Evolutionary conservation across 1,140 invertebrate species (phyloP).

Genomic region (Atta colombica): DNA sequence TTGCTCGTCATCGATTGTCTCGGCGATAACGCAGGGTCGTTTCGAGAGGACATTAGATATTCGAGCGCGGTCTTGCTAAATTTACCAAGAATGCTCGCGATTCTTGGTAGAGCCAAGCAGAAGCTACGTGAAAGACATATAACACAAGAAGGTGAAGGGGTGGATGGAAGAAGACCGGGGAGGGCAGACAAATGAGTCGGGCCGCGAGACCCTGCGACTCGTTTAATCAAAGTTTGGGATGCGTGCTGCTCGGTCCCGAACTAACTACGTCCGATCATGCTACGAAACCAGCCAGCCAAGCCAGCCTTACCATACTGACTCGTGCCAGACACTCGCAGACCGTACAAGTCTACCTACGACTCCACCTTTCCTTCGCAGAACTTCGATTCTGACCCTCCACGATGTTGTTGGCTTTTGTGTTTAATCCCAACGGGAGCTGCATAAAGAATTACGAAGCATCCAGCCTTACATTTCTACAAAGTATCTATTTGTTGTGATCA

Average conservation of each 20-base stretch:
- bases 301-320: constrained; percentile 54
- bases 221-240: constrained; percentile 85
- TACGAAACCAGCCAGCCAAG: constrained; percentile 71
- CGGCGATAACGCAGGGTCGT: constrained; percentile 15
- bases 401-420: constrained; percentile 29
- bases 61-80: constrained; percentile 35
- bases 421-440: neutral
- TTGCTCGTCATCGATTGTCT: constrained; percentile 15
- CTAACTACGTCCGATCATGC: constrained; percentile 84
- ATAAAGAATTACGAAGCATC: neutral
- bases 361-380: constrained; percentile 45
- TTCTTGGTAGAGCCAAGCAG: constrained; percentile 70
- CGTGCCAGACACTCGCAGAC: constrained; percentile 44
- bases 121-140: constrained; percentile 27
- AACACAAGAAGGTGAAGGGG: constrained; percentile 21
- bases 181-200: constrained; percentile 83
- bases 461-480: neutral
- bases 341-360: constrained; percentile 31
- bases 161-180: constrained; percentile 43
- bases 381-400: constrained; percentile 28
- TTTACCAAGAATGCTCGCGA: constrained; percentile 72
- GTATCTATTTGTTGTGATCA: neutral
- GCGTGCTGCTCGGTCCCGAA: constrained; percentile 80
- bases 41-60: constrained; percentile 48
- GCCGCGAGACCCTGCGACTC: constrained; percentile 82